These are phyloP conservation scores for Tryphoninae sp. DNA, from an alignment of 2,888 invertebrate genomes.

Conservation along the genomic window DNA sequence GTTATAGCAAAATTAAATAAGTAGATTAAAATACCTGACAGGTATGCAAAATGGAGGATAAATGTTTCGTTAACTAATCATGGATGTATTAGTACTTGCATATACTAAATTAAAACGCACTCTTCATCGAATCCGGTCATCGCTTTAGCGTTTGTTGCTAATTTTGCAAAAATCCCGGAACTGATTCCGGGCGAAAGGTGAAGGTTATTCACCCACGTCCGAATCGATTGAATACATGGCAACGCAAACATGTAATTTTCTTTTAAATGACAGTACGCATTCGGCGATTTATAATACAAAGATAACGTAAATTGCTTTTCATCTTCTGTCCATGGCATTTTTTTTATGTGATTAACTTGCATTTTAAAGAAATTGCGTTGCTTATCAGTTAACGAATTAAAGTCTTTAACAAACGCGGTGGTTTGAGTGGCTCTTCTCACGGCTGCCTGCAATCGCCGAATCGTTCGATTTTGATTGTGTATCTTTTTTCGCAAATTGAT, in stretches of 20 bases:
- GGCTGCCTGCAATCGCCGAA: background rate
- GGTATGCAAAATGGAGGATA: no score
- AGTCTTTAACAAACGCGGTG: background rate
- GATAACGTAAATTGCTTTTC: constrained; percentile 70
- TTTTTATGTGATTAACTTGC: constrained; percentile 61
- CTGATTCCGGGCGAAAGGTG: constrained; percentile 67
- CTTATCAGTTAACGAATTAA: background rate
- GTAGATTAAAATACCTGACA: no score
- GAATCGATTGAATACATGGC: constrained; percentile 67
- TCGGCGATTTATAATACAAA: constrained; percentile 72
- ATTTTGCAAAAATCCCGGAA: constrained; percentile 61
- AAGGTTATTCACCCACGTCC: constrained; percentile 68
- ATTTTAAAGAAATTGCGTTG: constrained; percentile 60
- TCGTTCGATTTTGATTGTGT: no score
- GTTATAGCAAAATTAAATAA: no score
- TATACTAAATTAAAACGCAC: constrained; percentile 50
- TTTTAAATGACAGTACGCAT: constrained; percentile 67
- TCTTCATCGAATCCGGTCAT: constrained; percentile 67
- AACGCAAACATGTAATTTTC: constrained; percentile 65
- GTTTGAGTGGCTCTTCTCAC: background rate
- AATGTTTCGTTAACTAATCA: no score
- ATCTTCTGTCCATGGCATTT: constrained; percentile 63
- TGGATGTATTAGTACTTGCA: no score
- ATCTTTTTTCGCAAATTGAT: no score
- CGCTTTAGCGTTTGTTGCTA: constrained; percentile 63